Percentiles rank a stretch among this genome's conserved stretches.
These are phyloP conservation scores for Syngnathus floridae DNA, from an alignment of 2,113 vertebrate genomes.

Conservation along the genomic window DNA sequence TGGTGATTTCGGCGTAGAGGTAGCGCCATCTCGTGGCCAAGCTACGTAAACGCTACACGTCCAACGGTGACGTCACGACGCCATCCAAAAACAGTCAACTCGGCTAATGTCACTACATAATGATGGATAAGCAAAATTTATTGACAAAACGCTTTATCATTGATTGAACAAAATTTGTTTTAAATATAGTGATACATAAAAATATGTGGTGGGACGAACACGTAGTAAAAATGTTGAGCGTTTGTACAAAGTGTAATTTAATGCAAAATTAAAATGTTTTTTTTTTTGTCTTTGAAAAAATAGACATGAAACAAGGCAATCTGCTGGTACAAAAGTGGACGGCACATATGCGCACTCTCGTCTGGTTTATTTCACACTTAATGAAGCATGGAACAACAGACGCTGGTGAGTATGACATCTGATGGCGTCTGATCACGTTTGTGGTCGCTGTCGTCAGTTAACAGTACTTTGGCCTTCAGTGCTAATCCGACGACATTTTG, in stretches of 20 bases:
- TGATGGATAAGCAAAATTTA: too few relatives aligned
- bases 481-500: not conserved
- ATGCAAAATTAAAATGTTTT: too few relatives aligned
- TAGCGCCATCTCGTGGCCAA: not conserved
- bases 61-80: too few relatives aligned
- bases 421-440: conserved; percentile 19
- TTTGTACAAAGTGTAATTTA: too few relatives aligned
- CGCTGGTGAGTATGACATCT: conserved; percentile 28
- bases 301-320: not conserved
- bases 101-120: too few relatives aligned
- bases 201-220: too few relatives aligned
- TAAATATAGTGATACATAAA: too few relatives aligned
- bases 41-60: not conserved
- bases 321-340: not conserved
- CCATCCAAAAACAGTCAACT: too few relatives aligned
- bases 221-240: too few relatives aligned
- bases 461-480: conserved; percentile 3
- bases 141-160: too few relatives aligned
- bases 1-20: not conserved
- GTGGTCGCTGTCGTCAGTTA: not conserved
- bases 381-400: conserved; percentile 31
- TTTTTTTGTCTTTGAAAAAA: not conserved
- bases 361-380: conserved; percentile 59
- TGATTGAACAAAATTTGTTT: too few relatives aligned
- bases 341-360: not conserved